phyloP scores from a whole-genome alignment of 2,797 vertebrate genomes.

The Lithobates pipiens region DNA sequence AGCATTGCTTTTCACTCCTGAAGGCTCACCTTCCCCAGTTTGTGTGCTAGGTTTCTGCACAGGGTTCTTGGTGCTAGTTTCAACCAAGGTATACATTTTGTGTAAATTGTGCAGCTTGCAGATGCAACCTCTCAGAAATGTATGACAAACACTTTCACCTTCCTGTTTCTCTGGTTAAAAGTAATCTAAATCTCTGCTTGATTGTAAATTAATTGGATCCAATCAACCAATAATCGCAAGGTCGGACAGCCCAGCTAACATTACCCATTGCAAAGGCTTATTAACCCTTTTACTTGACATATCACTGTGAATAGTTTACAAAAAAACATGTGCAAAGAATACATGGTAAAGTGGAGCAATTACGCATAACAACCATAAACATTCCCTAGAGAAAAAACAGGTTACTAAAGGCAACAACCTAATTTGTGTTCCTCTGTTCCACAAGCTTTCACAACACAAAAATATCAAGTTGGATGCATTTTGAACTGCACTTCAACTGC shows the following conservation, averaged over 20 bases:
- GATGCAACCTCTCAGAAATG: too few relatives aligned
- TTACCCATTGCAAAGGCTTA: background rate
- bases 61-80: slow-evolving; percentile 89
- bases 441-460: too few relatives aligned
- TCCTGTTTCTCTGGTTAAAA: background rate
- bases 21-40: slow-evolving; percentile 37
- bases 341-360: too few relatives aligned
- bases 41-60: slow-evolving; percentile 81
- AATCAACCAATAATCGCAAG: slow-evolving; percentile 85
- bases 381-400: too few relatives aligned
- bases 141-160: background rate
- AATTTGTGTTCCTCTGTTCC: too few relatives aligned
- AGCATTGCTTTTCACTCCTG: slow-evolving; percentile 66
- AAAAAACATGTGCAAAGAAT: too few relatives aligned
- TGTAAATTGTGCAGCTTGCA: slow-evolving; percentile 40
- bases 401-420: too few relatives aligned
- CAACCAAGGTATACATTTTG: slow-evolving; percentile 95
- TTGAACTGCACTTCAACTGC: too few relatives aligned
- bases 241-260: slow-evolving; percentile 66
- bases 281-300: background rate
- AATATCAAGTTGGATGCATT: too few relatives aligned
- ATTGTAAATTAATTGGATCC: slow-evolving; percentile 83
- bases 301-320: too few relatives aligned
- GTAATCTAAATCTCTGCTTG: slow-evolving; percentile 74
- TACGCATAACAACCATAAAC: too few relatives aligned